Conservation (phyloP, 2,113 vertebrate species). For the Beaufortia kweichowensis region DNA sequence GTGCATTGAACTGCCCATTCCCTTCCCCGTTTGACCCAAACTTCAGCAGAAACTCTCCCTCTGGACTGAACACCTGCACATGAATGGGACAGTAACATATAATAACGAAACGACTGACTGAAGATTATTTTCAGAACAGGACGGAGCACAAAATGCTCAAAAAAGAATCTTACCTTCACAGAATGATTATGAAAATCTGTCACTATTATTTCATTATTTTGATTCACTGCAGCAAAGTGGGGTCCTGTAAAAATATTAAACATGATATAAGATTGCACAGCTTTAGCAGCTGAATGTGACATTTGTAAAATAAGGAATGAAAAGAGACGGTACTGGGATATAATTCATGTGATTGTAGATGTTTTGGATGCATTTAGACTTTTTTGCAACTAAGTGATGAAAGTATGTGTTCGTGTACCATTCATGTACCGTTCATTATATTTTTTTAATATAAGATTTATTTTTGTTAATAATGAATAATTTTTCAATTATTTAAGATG, state of each 20-base stretch:
- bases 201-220: slow-evolving; percentile 96
- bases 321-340: too few species aligned
- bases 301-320: too few species aligned
- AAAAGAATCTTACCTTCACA: slow-evolving; percentile 82
- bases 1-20: slow-evolving; percentile 97
- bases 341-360: too few species aligned
- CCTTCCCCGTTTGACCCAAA: slow-evolving; percentile 98
- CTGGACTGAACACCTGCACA: slow-evolving; percentile 92
- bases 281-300: too few species aligned
- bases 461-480: too few species aligned
- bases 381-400: too few species aligned
- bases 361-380: too few species aligned
- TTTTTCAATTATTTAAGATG: too few species aligned
- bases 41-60: slow-evolving; percentile 94
- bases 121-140: neutral
- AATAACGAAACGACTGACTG: neutral
- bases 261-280: neutral
- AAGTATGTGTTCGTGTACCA: too few species aligned
- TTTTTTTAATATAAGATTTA: too few species aligned
- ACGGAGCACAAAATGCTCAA: neutral
- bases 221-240: slow-evolving; percentile 92
- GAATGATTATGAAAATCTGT: slow-evolving; percentile 99
- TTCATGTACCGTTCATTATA: too few species aligned
- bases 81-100: neutral
- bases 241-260: slow-evolving; percentile 79